These are phyloP conservation scores for Chlorospingus semifuscus DNA, from an alignment of 2,797 vertebrate genomes.

Conservation along the genomic window DNA sequence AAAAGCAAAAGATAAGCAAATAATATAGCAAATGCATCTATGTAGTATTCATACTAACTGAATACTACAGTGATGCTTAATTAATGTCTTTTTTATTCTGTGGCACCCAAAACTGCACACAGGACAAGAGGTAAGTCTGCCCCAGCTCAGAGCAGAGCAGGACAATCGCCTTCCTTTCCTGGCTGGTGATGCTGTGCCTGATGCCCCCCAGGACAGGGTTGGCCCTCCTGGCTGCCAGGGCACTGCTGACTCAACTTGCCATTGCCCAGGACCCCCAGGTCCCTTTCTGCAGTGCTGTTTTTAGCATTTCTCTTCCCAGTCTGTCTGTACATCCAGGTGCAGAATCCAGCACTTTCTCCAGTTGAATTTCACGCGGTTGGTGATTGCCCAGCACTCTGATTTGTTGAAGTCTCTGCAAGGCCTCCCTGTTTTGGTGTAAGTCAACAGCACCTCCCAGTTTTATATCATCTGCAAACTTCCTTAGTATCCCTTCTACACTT, in stretches of 20 bases:
- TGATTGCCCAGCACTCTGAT: not conserved
- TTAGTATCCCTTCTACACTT: not conserved
- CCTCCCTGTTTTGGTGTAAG: too few species aligned
- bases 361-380: accelerated
- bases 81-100: too few species aligned
- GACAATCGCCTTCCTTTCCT: not conserved
- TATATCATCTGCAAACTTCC: not conserved
- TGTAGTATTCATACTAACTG: not conserved
- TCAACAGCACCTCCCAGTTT: not conserved
- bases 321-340: too few species aligned
- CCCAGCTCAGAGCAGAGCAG: accelerated
- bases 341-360: not conserved
- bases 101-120: accelerated
- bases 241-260: not conserved
- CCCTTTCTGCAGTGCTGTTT: not conserved
- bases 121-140: accelerated
- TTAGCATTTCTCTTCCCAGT: not conserved
- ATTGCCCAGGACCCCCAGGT: accelerated
- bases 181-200: not conserved
- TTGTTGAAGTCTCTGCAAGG: not conserved
- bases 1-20: not conserved
- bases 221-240: not conserved
- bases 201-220: accelerated
- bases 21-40: not conserved
- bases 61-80: not conserved